These are phyloP conservation scores for Entomobrya multifasciata DNA, from an alignment of 2,888 invertebrate genomes.

Conservation along the genomic window DNA sequence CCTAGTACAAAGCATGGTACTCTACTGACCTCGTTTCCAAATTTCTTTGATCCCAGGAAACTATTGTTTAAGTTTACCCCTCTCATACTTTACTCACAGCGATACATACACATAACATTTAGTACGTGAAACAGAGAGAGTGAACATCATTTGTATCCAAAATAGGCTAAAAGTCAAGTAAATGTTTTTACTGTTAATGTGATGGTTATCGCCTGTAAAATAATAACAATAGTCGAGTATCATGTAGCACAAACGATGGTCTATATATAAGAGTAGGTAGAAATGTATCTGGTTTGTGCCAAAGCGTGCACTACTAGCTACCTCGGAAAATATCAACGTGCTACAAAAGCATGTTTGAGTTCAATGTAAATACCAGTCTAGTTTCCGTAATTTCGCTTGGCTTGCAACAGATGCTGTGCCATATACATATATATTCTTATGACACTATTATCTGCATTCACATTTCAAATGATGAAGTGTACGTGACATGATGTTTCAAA, in stretches of 20 bases:
- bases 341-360: background rate
- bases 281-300: too few relatives aligned
- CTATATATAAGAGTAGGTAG: too few relatives aligned
- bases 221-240: background rate
- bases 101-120: background rate
- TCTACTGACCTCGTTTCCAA: background rate
- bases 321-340: slow-evolving; percentile 1
- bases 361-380: background rate
- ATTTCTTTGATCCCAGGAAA: slow-evolving; percentile 2
- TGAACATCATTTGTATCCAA: background rate
- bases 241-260: background rate
- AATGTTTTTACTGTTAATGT: slow-evolving; percentile 19
- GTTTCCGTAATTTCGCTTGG: slow-evolving; percentile 6
- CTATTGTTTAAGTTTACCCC: background rate
- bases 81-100: background rate
- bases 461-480: slow-evolving; percentile 38
- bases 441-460: slow-evolving; percentile 21
- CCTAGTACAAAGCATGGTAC: background rate
- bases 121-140: background rate
- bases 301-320: too few relatives aligned
- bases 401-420: slow-evolving; percentile 47
- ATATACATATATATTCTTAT: slow-evolving; percentile 36
- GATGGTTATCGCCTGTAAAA: background rate
- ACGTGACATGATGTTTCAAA: slow-evolving; percentile 58
- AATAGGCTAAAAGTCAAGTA: background rate